A percentile compares a stretch with the other conserved stretches of the same genome.
Conservation (phyloP, 2,888 invertebrate genomes). For the Gymnoscelis rufifasciata region DNA sequence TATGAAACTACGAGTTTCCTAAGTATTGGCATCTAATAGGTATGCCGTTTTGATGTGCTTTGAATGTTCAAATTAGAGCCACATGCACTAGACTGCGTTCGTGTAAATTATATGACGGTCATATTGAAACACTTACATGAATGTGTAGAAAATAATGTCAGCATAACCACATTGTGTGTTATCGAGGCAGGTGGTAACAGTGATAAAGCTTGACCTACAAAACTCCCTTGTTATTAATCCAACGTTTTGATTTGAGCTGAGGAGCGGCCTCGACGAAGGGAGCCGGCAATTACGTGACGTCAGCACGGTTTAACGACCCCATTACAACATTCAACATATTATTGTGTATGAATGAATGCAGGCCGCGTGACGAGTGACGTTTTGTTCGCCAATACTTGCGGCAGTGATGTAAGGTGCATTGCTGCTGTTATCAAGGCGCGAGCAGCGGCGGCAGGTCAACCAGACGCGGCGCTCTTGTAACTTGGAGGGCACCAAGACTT, state of each 20-base stretch:
- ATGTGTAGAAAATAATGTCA: conserved; percentile 3
- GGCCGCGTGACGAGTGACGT: conserved; percentile 69
- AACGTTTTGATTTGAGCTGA: conserved; percentile 73
- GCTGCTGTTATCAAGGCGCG: conserved; percentile 27
- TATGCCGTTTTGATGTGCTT: not conserved
- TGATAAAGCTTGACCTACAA: conserved; percentile 76
- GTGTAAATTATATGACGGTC: too few species aligned
- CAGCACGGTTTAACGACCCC: conserved; percentile 76
- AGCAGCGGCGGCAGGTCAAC: not conserved
- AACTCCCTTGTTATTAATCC: conserved; percentile 76
- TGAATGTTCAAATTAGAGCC: not conserved
- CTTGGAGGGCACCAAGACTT: conserved; percentile 5
- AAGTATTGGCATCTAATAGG: not conserved
- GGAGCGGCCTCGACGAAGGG: conserved; percentile 61
- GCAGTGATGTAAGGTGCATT: conserved; percentile 44
- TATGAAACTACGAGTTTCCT: conserved; percentile 4
- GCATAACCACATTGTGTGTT: conserved; percentile 8
- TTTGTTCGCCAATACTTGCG: conserved; percentile 52
- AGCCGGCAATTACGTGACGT: conserved; percentile 77
- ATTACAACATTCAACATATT: conserved; percentile 75
- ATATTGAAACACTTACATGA: too few species aligned
- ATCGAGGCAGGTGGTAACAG: conserved; percentile 35
- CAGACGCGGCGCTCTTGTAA: conserved; percentile 4
- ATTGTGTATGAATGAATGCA: conserved; percentile 76
- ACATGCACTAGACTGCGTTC: too few species aligned